Evolutionary conservation across 2,888 invertebrate species (phyloP), one percentile per base, ranked within the genome.

Genomic region (Tiliacea aurago): DNA sequence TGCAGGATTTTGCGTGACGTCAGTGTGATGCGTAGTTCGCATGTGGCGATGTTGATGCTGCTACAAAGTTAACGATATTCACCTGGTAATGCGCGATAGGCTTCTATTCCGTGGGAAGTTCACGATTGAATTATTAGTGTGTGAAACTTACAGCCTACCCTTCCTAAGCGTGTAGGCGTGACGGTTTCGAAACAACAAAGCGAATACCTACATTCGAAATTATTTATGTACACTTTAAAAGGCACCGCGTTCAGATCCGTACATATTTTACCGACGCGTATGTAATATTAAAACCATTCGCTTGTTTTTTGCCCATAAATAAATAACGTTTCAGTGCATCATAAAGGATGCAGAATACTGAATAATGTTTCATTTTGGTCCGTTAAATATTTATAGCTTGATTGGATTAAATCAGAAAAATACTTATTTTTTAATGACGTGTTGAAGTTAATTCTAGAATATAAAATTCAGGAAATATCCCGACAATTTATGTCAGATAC

Each of bases 191-290:
- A 77, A 61, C 65, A 81, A 81, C 81, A 78, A 65, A 78, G 68
- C 65, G 65, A 80, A 63, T 69, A n/a, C n/a, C n/a, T n/a, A 53
- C 74, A 73, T 65, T 69, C 58, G 28, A 68, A 80, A 81, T 84
- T 81, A 81, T 81, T 81, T 76, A 76, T 81, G 68, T 67, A 84
- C 65, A 84, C 69, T 81, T 81, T 81, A 65, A 84, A 84, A 84
- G 58, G 69, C 51, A 66, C 76, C 76, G 62, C 28, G 62, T 83
- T 84, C 80, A 56, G 61, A 69, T 58, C 20, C 47, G 41, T 78
- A 74, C 69, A 79, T 83, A 79, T 75, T 83, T 83, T 64, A 83
- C 51, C 20, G 45, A 56, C 20, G 41, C 51, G 72, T 61, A 85
- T 72, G 71, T 67, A 82, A 55, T 83, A 78, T 72, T 83, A 65